Evolutionary conservation across 2,888 invertebrate species (phyloP).

Genomic region (Cerceris rybyensis): DNA sequence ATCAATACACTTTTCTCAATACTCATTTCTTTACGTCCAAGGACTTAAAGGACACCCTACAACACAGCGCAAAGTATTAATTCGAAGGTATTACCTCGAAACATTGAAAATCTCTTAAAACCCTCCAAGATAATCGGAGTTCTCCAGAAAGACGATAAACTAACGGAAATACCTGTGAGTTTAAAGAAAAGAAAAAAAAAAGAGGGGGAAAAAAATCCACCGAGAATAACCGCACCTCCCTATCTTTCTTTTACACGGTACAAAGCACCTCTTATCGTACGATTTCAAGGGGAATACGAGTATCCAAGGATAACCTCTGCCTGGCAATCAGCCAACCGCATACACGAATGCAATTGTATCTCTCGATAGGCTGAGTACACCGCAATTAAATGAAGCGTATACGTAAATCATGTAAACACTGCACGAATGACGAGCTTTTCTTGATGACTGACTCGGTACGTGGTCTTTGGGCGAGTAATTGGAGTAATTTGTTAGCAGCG

Average conservation of each 20-base stretch:
- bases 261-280: not conserved
- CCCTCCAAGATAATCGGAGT: not conserved
- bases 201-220: too few relatives aligned
- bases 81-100: not conserved
- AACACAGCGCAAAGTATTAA: not conserved
- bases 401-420: slow-evolving; percentile 34
- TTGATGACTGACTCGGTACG: not conserved
- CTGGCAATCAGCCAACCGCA: slow-evolving; percentile 46
- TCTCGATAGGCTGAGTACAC: slow-evolving; percentile 14
- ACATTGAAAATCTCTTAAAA: not conserved
- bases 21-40: too few relatives aligned
- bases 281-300: slow-evolving; percentile 1
- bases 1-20: too few relatives aligned
- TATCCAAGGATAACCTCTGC: slow-evolving; percentile 50
- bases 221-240: not conserved
- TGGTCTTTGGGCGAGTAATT: too few relatives aligned
- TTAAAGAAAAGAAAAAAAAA: not conserved
- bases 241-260: not conserved
- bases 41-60: too few relatives aligned
- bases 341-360: slow-evolving; percentile 6
- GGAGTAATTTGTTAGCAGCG: too few relatives aligned
- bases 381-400: slow-evolving; percentile 28
- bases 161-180: not conserved
- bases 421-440: not conserved
- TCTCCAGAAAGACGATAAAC: not conserved